Evolutionary conservation across 1,140 invertebrate species (phyloP).

Genomic region (Magallana gigas): DNA sequence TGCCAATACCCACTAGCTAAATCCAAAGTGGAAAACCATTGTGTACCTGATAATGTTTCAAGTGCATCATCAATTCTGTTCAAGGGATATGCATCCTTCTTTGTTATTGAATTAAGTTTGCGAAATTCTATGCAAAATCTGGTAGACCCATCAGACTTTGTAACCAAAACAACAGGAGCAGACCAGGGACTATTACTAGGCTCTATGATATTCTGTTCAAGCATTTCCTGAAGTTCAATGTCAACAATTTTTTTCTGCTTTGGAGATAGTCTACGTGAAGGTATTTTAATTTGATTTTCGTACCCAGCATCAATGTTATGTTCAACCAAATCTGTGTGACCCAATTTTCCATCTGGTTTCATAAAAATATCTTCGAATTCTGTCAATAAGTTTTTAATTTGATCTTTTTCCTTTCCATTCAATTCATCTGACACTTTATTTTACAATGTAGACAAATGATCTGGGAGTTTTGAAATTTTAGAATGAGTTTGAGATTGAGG

Average conservation of each 20-base stretch:
- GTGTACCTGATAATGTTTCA: not conserved
- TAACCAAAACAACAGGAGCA: too few species aligned
- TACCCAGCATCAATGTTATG: constrained; percentile 48
- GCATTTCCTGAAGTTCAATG: constrained; percentile 14
- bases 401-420: not conserved
- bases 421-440: not conserved
- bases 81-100: constrained; percentile 32
- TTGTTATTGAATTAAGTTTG: constrained; percentile 51
- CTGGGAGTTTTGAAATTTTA: not conserved
- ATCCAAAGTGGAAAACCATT: constrained; percentile 25
- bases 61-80: constrained; percentile 13
- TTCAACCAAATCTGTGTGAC: constrained; percentile 44
- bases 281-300: constrained; percentile 44
- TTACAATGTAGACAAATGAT: not conserved
- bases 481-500: not conserved
- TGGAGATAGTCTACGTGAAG: constrained; percentile 24
- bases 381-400: not conserved
- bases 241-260: constrained; percentile 15
- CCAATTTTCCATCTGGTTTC: constrained; percentile 45
- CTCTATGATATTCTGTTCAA: too few species aligned
- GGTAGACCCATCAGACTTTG: too few species aligned
- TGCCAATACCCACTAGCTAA: constrained; percentile 24
- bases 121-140: constrained; percentile 80
- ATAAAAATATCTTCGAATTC: constrained; percentile 61
- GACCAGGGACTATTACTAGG: too few species aligned